phyloP scores from a whole-genome alignment of 2,113 vertebrate genomes.

The Microtus oregoni region DNA sequence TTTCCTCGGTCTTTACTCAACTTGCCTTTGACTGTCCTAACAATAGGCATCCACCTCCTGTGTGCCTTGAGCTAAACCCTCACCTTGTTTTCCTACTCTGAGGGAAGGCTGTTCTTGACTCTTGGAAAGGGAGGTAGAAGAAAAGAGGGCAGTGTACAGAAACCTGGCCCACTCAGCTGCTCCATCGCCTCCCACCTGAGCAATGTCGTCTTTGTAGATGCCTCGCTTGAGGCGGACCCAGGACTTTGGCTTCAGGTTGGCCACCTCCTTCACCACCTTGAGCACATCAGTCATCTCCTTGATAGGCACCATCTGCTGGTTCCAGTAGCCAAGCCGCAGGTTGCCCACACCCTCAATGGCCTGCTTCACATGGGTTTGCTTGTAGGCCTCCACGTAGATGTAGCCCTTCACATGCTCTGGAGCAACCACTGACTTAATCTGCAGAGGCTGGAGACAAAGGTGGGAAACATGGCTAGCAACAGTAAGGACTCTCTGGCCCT shows the following conservation, averaged over 20 bases:
- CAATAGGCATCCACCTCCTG: neutral
- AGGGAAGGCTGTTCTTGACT: neutral
- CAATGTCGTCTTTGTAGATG: slow-evolving; percentile 97
- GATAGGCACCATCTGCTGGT: slow-evolving; percentile 99
- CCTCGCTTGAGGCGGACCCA: slow-evolving; percentile 98
- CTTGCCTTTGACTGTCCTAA: neutral
- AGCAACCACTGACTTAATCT: slow-evolving; percentile 97
- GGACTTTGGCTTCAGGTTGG: slow-evolving; percentile 97
- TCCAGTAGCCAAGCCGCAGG: slow-evolving; percentile 97
- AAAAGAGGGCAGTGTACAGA: neutral
- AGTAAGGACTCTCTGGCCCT: neutral
- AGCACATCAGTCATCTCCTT: slow-evolving; percentile 99
- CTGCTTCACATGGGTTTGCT: slow-evolving; percentile 97
- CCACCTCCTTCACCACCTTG: slow-evolving; percentile 98
- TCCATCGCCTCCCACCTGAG: slow-evolving; percentile 88
- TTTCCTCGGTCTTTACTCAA: neutral
- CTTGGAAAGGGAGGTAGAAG: too few relatives aligned
- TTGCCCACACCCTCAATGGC: slow-evolving; percentile 98
- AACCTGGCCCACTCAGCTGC: neutral
- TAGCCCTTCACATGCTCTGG: slow-evolving; percentile 97
- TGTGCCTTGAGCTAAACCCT: neutral
- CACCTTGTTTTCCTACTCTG: neutral
- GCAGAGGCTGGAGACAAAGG: slow-evolving; percentile 89
- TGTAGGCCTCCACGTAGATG: slow-evolving; percentile 98
- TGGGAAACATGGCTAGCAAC: neutral